phyloP scores from a whole-genome alignment of 1,140 invertebrate genomes.

The Panulirus ornatus region DNA sequence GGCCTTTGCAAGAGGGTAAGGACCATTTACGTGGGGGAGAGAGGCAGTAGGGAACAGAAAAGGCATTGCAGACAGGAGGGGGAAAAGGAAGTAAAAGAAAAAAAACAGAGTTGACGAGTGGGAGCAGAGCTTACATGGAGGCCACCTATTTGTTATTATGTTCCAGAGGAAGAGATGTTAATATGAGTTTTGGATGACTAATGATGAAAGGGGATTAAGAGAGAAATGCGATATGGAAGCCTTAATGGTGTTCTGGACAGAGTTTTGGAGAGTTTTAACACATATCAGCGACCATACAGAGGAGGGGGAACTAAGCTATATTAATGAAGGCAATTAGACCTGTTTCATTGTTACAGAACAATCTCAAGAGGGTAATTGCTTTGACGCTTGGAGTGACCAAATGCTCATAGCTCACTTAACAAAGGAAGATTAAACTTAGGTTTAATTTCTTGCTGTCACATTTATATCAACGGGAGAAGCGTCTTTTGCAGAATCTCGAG shows the following conservation, averaged over 20 bases:
- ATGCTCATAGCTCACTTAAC: too few relatives aligned
- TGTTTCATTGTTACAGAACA: neutral
- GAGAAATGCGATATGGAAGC: neutral
- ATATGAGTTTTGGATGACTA: slow-evolving; percentile 2
- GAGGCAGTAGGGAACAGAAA: slow-evolving; percentile 16
- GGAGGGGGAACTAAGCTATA: neutral
- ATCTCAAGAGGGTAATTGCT: too few relatives aligned
- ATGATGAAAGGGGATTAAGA: neutral
- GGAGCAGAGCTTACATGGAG: neutral
- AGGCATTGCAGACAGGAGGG: slow-evolving; percentile 6
- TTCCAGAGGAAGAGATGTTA: neutral
- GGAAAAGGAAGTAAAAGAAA: neutral
- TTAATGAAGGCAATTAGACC: neutral
- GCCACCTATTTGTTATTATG: neutral
- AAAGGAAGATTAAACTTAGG: too few relatives aligned
- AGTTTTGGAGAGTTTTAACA: neutral
- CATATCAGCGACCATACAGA: neutral
- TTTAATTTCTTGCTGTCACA: too few relatives aligned
- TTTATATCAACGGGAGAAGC: too few relatives aligned
- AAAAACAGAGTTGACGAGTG: neutral
- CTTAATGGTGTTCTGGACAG: neutral
- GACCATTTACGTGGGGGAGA: slow-evolving; percentile 21
- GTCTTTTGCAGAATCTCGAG: too few relatives aligned
- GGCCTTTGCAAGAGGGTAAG: slow-evolving; percentile 64
- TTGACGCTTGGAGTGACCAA: too few relatives aligned